Evolutionary conservation across 2,888 invertebrate genomes (phyloP).

Genomic region (Apotomis betuletana): DNA sequence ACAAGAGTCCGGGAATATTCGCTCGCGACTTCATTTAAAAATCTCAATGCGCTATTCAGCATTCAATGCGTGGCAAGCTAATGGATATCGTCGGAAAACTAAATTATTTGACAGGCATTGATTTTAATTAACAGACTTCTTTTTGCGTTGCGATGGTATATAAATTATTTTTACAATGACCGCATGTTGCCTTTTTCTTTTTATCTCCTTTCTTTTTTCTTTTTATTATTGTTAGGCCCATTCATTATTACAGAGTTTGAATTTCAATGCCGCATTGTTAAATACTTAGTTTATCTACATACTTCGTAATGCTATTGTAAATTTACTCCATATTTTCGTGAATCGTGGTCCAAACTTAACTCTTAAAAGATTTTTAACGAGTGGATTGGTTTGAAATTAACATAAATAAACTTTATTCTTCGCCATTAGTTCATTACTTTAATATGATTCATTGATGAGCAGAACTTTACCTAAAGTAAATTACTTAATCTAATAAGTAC

Average conservation of each 20-base stretch:
- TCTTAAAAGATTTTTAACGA: too few relatives aligned
- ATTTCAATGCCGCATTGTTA: constrained; percentile 7
- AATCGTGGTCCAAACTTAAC: too few relatives aligned
- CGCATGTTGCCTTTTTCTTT: not conserved
- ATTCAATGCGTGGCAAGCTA: constrained; percentile 26
- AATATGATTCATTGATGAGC: too few relatives aligned
- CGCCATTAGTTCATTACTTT: too few relatives aligned
- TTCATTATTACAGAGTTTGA: constrained; percentile 6
- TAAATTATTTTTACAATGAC: not conserved
- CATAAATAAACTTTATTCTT: too few relatives aligned
- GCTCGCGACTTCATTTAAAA: constrained; percentile 32
- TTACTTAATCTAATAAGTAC: too few relatives aligned
- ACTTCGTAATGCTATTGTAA: too few relatives aligned
- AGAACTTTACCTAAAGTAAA: too few relatives aligned
- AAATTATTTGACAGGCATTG: constrained; percentile 24
- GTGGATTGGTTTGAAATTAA: too few relatives aligned
- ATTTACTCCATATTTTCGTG: too few relatives aligned
- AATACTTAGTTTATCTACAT: not conserved
- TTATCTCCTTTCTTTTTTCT: too few relatives aligned
- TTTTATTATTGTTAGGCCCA: not conserved
- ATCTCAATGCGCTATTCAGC: constrained; percentile 35
- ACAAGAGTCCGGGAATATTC: constrained; percentile 31
- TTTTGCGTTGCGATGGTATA: not conserved
- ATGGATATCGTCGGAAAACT: constrained; percentile 17
- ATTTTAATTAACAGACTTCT: constrained; percentile 25